Percentiles rank a stretch among this genome's conserved stretches.
These are phyloP conservation scores for Pelobates cultripes DNA, from an alignment of 2,797 vertebrate genomes.

Conservation along the genomic window DNA sequence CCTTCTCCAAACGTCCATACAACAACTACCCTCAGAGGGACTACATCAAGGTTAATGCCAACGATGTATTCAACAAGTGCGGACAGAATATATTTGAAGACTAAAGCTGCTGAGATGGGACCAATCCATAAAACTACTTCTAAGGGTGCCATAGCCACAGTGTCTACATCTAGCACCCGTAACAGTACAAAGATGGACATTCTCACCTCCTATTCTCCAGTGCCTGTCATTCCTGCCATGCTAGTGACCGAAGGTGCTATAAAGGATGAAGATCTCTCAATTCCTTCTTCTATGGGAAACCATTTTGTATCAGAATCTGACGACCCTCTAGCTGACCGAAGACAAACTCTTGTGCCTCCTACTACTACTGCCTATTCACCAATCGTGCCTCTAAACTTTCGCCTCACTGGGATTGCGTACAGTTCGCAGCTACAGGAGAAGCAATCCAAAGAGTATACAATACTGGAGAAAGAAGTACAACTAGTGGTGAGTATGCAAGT, in stretches of 20 bases:
- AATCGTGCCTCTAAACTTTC: conserved; percentile 54
- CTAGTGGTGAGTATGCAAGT: conserved; percentile 47
- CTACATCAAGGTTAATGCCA: not conserved
- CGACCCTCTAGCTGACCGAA: not conserved
- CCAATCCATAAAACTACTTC: no score
- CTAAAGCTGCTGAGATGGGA: not conserved
- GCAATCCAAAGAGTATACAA: conserved; percentile 14
- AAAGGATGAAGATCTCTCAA: not conserved
- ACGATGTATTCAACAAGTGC: not conserved
- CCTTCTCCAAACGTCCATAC: not conserved
- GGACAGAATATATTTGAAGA: not conserved
- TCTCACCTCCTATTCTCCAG: no score
- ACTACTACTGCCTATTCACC: not conserved
- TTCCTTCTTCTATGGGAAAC: not conserved
- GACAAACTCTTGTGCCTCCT: not conserved
- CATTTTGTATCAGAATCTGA: not conserved
- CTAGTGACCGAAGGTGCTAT: no score
- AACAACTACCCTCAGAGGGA: not conserved
- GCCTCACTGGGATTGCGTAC: not conserved
- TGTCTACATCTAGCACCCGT: no score
- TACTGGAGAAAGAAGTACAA: conserved; percentile 41
- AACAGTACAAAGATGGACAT: no score
- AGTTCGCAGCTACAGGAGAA: not conserved
- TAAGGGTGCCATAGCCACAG: no score
- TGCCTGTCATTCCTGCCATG: not conserved